phyloP scores from a whole-genome alignment of 2,113 vertebrate genomes.

The Psilopsiagon aymara region DNA sequence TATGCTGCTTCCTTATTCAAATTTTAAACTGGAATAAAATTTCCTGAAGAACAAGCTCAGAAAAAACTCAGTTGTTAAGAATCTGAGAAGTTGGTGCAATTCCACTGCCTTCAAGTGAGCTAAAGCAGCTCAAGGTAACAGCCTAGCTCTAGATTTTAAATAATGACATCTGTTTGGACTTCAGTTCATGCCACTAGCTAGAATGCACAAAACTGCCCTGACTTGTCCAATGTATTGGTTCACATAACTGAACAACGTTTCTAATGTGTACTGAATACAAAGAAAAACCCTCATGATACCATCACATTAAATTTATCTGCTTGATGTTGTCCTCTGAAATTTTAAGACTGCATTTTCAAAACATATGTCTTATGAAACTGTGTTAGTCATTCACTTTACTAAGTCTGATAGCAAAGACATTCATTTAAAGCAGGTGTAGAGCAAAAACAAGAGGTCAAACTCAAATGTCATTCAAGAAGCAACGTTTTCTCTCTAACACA shows the following conservation, averaged over 20 bases:
- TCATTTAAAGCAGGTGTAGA: neutral
- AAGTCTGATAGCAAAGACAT: neutral
- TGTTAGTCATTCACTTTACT: neutral
- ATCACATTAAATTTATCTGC: neutral
- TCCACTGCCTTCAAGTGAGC: neutral
- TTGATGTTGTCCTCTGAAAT: neutral
- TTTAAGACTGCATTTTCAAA: neutral
- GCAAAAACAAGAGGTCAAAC: conserved; percentile 18
- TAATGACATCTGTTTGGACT: neutral
- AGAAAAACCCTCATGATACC: neutral
- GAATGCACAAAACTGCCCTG: neutral
- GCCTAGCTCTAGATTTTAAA: neutral
- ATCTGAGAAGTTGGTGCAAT: neutral
- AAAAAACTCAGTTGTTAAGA: neutral
- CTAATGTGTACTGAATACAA: neutral
- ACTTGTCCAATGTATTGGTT: neutral
- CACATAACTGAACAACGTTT: neutral
- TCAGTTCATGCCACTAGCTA: neutral
- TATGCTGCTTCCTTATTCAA: neutral
- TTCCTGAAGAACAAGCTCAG: neutral
- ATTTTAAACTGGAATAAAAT: neutral
- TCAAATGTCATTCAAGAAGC: neutral
- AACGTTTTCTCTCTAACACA: neutral
- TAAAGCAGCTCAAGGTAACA: neutral
- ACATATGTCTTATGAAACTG: neutral